Percentiles rank a stretch among this genome's conserved stretches.
Evolutionary conservation across 2,888 invertebrate genomes (phyloP).

Genomic region (Nemoura dubitans): DNA sequence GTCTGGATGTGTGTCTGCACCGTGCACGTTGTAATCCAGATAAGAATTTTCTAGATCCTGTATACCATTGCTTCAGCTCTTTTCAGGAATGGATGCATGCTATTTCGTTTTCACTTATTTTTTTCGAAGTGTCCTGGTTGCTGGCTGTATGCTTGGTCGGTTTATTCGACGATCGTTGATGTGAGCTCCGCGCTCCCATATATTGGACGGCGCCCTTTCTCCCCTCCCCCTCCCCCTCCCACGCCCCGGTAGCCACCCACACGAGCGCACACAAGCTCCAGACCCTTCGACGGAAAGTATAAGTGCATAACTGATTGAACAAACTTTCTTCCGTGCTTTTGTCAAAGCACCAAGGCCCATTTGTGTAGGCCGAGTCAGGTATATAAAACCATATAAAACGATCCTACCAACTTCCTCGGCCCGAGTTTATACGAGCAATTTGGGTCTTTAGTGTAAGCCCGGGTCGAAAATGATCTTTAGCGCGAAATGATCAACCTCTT

Average conservation of each 20-base stretch:
- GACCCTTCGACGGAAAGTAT: conserved; percentile 21
- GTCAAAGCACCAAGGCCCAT: neutral
- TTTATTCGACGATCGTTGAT: neutral
- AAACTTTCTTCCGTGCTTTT: conserved; percentile 32
- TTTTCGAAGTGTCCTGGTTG: neutral
- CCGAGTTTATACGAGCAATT: neutral
- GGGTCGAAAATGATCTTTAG: neutral
- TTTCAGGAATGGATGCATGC: neutral
- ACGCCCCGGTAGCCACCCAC: neutral
- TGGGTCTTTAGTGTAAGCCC: neutral
- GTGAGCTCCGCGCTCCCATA: neutral
- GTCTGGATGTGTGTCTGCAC: no score
- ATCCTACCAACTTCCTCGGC: neutral
- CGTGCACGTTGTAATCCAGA: no score
- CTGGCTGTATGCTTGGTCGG: neutral
- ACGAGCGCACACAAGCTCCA: neutral
- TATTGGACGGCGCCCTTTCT: neutral
- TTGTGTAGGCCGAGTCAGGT: neutral
- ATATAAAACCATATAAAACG: no score
- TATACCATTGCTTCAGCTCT: no score
- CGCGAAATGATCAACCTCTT: neutral
- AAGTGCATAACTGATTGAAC: conserved; percentile 30
- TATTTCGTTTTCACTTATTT: neutral
- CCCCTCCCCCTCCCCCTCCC: conserved; percentile 20
- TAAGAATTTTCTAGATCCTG: no score